Evolutionary conservation across 2,113 vertebrate species (phyloP).

Genomic region (Podarcis cretensis): DNA sequence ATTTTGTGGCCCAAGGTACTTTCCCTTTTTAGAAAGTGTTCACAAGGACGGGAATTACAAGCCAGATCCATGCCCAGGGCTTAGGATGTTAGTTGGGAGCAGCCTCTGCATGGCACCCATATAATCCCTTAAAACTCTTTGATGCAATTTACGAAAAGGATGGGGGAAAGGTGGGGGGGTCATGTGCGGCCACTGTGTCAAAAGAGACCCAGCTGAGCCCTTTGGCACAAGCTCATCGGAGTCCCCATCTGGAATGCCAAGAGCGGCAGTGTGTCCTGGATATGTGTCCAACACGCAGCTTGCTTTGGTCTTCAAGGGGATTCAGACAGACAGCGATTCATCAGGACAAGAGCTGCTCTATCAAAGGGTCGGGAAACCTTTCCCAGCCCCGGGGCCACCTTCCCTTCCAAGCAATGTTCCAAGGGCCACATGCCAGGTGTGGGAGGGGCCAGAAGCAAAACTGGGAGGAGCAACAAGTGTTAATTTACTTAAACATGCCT

Average conservation of each 20-base stretch:
- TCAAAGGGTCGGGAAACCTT: too few species aligned
- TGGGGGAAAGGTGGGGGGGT: not conserved
- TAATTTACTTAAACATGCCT: too few species aligned
- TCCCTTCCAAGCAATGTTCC: not conserved
- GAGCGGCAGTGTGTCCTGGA: too few species aligned
- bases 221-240: not conserved
- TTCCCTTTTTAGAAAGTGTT: constrained; percentile 21
- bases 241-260: not conserved
- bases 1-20: not conserved
- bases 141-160: constrained; percentile 51
- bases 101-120: constrained; percentile 44
- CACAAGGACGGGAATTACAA: not conserved
- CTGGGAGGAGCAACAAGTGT: not conserved
- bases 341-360: not conserved
- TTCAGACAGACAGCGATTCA: not conserved
- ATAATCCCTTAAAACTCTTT: constrained; percentile 70
- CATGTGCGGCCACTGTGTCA: constrained; percentile 62
- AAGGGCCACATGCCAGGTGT: not conserved
- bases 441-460: not conserved
- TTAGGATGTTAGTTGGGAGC: constrained; percentile 41
- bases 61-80: constrained; percentile 31
- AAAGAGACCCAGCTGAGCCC: constrained; percentile 42
- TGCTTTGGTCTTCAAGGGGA: not conserved
- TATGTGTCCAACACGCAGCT: too few species aligned
- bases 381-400: not conserved